These are phyloP conservation scores for Lucilia cuprina DNA, from an alignment of 1,140 invertebrate genomes.

Conservation along the genomic window DNA sequence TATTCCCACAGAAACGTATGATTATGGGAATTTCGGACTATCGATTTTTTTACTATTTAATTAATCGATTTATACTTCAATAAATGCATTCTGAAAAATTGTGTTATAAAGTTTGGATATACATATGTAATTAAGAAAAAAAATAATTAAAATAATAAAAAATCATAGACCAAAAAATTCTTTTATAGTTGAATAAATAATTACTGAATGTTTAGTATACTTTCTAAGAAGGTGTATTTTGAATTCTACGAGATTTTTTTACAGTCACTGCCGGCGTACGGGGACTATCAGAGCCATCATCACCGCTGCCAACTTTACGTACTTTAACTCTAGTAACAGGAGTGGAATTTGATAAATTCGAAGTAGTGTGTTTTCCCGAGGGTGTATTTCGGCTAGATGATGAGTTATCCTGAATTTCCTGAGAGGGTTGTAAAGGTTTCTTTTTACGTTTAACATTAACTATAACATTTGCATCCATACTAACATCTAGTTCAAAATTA, in stretches of 20 bases:
- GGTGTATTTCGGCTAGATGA: neutral
- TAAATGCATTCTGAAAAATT: no score
- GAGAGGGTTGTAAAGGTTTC: slow-evolving; percentile 39
- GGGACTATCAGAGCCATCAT: slow-evolving; percentile 45
- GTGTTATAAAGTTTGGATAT: no score
- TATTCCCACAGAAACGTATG: no score
- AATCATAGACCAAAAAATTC: no score
- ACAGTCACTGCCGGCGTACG: slow-evolving; percentile 49
- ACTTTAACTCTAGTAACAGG: slow-evolving; percentile 51
- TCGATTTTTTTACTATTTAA: no score
- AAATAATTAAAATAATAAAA: no score
- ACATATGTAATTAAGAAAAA: no score
- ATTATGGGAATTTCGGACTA: no score
- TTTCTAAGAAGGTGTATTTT: neutral
- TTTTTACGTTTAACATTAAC: slow-evolving; percentile 61
- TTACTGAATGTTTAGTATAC: neutral
- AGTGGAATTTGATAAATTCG: slow-evolving; percentile 24
- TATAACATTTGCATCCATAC: slow-evolving; percentile 61
- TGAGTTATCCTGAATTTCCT: neutral
- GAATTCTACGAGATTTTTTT: slow-evolving; percentile 35
- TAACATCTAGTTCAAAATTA: slow-evolving; percentile 60
- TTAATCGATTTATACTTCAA: no score
- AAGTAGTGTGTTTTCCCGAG: neutral
- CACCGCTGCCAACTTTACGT: slow-evolving; percentile 41
- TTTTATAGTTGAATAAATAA: neutral